Conservation (phyloP, 2,888 invertebrate species). For the Diaperis boleti region DNA sequence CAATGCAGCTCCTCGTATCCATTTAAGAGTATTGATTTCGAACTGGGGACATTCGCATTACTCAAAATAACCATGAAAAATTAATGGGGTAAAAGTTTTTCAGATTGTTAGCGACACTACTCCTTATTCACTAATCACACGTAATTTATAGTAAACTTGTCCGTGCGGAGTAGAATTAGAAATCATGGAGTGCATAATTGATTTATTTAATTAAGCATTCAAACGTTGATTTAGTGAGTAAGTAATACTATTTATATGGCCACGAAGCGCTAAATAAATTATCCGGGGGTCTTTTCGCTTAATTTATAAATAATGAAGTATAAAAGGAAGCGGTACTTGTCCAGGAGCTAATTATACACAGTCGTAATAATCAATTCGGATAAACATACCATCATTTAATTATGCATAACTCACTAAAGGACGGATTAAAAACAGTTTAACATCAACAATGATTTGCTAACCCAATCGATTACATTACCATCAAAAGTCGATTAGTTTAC, state of each 20-base stretch:
- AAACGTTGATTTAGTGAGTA: slow-evolving; percentile 25
- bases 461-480: slow-evolving; percentile 22
- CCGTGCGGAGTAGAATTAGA: slow-evolving; percentile 17
- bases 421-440: slow-evolving; percentile 34
- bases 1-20: no score
- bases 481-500: slow-evolving; percentile 24
- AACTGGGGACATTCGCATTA: no score
- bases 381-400: slow-evolving; percentile 29
- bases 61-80: no score
- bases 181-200: slow-evolving; percentile 19
- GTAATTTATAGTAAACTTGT: slow-evolving; percentile 13
- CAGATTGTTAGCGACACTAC: slow-evolving; percentile 7
- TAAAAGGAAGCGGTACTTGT: slow-evolving; percentile 29
- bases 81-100: slow-evolving; percentile 3
- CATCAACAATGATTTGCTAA: slow-evolving; percentile 31
- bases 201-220: slow-evolving; percentile 27
- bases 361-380: slow-evolving; percentile 30
- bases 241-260: slow-evolving; percentile 18
- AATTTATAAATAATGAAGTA: slow-evolving; percentile 27
- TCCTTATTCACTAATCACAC: slow-evolving; percentile 3
- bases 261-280: slow-evolving; percentile 18
- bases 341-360: slow-evolving; percentile 25
- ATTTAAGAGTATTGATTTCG: no score
- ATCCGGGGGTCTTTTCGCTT: slow-evolving; percentile 15
- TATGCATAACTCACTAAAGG: slow-evolving; percentile 22